A percentile compares a stretch with the other conserved stretches of the same genome.
Conservation (phyloP, 64 coral and sea anemone species). For the Pocillopora verrucosa region DNA sequence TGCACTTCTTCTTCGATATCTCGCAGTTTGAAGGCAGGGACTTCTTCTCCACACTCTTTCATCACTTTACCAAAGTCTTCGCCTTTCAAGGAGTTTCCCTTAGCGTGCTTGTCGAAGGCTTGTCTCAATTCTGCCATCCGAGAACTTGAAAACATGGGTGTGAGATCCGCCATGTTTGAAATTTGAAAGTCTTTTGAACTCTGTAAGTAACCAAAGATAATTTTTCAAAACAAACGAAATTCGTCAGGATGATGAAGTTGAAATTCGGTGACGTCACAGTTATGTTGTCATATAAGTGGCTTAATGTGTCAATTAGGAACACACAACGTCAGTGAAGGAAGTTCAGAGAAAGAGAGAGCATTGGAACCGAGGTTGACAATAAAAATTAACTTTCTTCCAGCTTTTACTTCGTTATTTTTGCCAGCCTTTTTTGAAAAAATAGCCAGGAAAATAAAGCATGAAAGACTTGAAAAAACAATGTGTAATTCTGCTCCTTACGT, state of each 20-base stretch:
- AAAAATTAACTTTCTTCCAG: no score
- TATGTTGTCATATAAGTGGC: not conserved
- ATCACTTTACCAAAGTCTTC: slow-evolving; percentile 78
- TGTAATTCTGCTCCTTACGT: no score
- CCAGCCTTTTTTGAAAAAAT: no score
- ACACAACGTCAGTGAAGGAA: not conserved
- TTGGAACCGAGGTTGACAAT: no score
- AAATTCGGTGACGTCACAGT: not conserved
- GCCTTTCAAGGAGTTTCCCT: slow-evolving; percentile 51
- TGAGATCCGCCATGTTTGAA: slow-evolving; percentile 46
- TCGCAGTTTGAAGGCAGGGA: slow-evolving; percentile 76
- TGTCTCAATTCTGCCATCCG: slow-evolving; percentile 82
- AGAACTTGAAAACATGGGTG: slow-evolving; percentile 70
- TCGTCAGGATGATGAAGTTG: not conserved
- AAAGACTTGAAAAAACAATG: no score
- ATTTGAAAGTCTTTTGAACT: not conserved
- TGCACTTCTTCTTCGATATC: slow-evolving; percentile 73
- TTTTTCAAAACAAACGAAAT: not conserved
- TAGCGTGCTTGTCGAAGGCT: slow-evolving; percentile 78
- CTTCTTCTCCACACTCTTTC: slow-evolving; percentile 91
- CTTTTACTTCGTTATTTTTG: no score
- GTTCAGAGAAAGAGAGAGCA: no score
- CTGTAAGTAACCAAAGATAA: slow-evolving; percentile 15
- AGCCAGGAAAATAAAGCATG: no score
- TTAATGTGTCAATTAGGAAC: not conserved